phyloP scores from a whole-genome alignment of 2,113 vertebrate species.

The Columba janthina region DNA sequence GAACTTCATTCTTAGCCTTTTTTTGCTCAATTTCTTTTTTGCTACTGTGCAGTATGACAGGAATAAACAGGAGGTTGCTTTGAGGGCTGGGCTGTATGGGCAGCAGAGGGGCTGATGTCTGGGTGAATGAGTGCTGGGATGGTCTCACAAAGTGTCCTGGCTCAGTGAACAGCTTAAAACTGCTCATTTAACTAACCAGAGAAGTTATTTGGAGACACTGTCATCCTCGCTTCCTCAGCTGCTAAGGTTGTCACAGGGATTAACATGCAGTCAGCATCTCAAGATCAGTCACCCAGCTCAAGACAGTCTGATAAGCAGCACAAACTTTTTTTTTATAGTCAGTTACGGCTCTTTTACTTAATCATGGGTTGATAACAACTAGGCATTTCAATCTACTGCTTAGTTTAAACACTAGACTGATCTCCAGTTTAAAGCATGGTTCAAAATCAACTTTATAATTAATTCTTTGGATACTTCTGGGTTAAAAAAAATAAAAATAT shows the following conservation, averaged over 20 bases:
- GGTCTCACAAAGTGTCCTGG: background rate
- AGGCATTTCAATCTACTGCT: background rate
- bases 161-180: background rate
- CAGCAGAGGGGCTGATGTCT: background rate
- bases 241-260: background rate
- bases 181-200: background rate
- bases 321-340: background rate
- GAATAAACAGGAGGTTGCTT: background rate
- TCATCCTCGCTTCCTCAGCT: background rate
- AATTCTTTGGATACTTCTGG: constrained; percentile 13
- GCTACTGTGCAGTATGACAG: background rate
- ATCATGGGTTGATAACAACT: background rate
- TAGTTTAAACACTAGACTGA: constrained; percentile 11
- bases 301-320: background rate
- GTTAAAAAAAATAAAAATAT: background rate
- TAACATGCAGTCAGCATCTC: background rate
- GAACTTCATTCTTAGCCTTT: background rate
- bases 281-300: background rate
- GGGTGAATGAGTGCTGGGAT: rapidly evolving
- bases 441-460: constrained; percentile 31
- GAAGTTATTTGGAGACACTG: background rate
- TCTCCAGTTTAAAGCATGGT: constrained; percentile 4
- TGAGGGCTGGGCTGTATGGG: background rate
- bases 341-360: background rate
- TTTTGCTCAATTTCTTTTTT: background rate